Conservation (phyloP, 2,797 vertebrate genomes). For the Hyperoplus lanceolatus region DNA sequence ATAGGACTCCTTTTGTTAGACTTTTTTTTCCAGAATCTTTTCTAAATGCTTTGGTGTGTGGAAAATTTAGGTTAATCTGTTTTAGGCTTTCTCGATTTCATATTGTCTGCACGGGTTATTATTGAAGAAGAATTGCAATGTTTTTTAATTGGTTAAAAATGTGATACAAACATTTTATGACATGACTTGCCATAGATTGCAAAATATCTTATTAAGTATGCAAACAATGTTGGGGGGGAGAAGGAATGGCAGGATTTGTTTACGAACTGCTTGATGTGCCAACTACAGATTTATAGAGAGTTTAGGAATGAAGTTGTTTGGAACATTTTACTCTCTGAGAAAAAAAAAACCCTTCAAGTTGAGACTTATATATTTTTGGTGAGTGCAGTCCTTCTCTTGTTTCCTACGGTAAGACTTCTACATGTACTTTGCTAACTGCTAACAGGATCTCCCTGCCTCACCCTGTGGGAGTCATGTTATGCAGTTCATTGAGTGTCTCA, state of each 20-base stretch:
- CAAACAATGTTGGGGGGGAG: background rate
- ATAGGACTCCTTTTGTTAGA: background rate
- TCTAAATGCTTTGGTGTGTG: background rate
- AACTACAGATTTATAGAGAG: constrained; percentile 44
- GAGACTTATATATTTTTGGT: background rate
- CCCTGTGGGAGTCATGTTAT: constrained; percentile 21
- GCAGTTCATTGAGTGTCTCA: constrained; percentile 38
- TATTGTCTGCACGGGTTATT: background rate
- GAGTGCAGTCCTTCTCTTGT: constrained; percentile 18
- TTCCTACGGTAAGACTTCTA: background rate
- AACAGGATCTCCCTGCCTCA: constrained; percentile 16
- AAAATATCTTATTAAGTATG: constrained; percentile 1
- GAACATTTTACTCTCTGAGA: constrained; percentile 24
- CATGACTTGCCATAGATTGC: background rate
- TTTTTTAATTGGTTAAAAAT: background rate
- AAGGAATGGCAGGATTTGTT: constrained; percentile 15
- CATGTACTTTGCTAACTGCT: constrained; percentile 18
- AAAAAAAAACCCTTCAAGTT: background rate
- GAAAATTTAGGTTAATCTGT: background rate
- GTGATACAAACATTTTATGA: too few species aligned
- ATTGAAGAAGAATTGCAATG: background rate
- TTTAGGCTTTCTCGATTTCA: background rate
- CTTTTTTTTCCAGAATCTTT: background rate
- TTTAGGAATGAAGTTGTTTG: constrained; percentile 39
- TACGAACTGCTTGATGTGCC: constrained; percentile 31